Evolutionary conservation across 2,113 vertebrate genomes (phyloP).

Genomic region (Seriola aureovittata): DNA sequence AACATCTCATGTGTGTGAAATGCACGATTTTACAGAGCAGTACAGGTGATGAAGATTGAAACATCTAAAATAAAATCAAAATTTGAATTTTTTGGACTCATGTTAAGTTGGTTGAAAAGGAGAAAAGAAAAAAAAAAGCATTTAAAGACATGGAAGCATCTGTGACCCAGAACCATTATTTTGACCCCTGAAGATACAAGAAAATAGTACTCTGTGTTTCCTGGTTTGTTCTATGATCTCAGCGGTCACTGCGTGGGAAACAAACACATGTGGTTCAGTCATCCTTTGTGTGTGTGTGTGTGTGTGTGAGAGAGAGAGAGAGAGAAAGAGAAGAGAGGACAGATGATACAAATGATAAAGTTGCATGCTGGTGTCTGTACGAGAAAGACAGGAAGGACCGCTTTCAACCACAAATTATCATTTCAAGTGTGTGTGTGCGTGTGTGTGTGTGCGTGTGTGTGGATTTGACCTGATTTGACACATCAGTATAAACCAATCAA

Average conservation of each 20-base stretch:
- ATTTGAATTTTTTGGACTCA: not conserved
- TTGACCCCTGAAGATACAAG: not conserved
- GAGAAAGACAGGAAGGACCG: not conserved
- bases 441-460: not conserved
- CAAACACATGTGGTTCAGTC: slow-evolving; percentile 50
- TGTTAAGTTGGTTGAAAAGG: too few species aligned
- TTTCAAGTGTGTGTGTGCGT: not conserved
- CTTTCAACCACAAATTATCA: not conserved
- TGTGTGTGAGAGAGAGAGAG: not conserved
- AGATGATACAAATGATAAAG: not conserved
- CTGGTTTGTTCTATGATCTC: slow-evolving; percentile 2
- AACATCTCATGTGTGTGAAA: not conserved
- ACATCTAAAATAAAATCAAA: too few species aligned
- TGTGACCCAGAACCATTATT: not conserved
- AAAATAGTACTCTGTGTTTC: not conserved
- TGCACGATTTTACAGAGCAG: too few species aligned
- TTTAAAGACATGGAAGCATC: not conserved
- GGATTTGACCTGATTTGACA: slow-evolving; percentile 19
- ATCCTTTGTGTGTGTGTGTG: slow-evolving; percentile 14
- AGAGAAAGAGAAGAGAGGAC: not conserved
- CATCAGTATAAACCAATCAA: slow-evolving; percentile 35
- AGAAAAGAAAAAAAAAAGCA: not conserved
- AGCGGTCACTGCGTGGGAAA: slow-evolving; percentile 10
- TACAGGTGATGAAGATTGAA: too few species aligned
- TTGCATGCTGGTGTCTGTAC: not conserved